Base-by-base conservation (phyloP, 2,888 invertebrate genomes). In the Nomada hirtipes region DNA sequence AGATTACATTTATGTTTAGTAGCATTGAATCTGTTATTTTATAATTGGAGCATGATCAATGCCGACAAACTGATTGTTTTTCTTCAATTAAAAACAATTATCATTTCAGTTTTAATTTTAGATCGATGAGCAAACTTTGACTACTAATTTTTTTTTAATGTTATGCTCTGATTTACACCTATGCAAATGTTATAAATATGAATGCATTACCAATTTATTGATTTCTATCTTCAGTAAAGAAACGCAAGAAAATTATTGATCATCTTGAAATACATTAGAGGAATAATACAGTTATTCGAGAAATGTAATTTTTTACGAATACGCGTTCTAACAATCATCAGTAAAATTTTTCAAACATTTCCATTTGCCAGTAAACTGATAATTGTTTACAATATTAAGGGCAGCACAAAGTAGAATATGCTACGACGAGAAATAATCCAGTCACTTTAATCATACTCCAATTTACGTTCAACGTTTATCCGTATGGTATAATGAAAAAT, bases 391-490 rank as follows among this genome's bases (percentile, higher is more conserved):
- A 13, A 53, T 4, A 0, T 29, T 26, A 42, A 53, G 42, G 29
- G 50, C 18, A 23, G 50, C 26, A 23, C 13, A 59, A 47, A 50
- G 23, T 36, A 20, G 57, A 61, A 61, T 26, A 11, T 29, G 15
- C 9, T 11, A 42, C 10, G 10, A 52, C n/a, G 47, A 2, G 4
- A 15, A 11, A 10, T 42, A 18, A 20, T n/a, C 11, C 10, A n/a
- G 57, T 63, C 57, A 74, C 57, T 20, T 80, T 60, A 70, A 78
- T 86, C 86, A 82, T 87, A 78, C 68, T 83, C 68, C 78, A 82
- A 71, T 79, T 68, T 55, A 29, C 57, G 53, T 44, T 53, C 61
- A 74, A 63, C 68, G 70, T 76, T 80, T 75, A 82, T 67, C 68
- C 69, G 61, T 83, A 70, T 74, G 80, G 71, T 79, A 78, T 74